Conservation (phyloP, 2,797 vertebrate genomes). For the Coccyzus lansbergi region DNA sequence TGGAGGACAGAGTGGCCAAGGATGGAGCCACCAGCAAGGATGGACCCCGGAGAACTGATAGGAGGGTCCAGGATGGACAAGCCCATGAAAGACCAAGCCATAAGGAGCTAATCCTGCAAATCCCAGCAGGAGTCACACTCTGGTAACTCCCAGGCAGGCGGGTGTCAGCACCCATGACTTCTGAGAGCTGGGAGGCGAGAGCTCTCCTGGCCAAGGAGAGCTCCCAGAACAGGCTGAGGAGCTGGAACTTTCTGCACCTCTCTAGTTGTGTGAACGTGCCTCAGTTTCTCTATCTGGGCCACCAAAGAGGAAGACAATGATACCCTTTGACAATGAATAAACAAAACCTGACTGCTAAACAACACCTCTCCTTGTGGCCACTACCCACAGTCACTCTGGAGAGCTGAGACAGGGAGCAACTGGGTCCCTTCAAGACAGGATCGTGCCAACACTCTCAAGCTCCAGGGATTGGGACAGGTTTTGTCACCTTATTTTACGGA, state of each 20-base stretch:
- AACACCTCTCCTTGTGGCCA: accelerated
- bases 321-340: not conserved
- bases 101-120: not conserved
- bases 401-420: not conserved
- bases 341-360: not conserved
- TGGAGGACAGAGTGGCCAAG: not conserved
- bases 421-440: not conserved
- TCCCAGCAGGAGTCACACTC: not conserved
- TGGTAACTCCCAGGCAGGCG: not conserved
- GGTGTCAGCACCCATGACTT: not conserved
- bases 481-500: not conserved
- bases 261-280: not conserved
- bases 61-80: not conserved
- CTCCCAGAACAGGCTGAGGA: not conserved
- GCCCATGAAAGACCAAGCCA: not conserved
- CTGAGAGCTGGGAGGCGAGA: not conserved
- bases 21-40: not conserved
- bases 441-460: accelerated
- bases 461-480: not conserved
- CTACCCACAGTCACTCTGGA: not conserved
- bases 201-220: not conserved
- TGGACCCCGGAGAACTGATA: not conserved
- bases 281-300: not conserved
- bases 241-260: not conserved
- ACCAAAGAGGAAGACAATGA: not conserved